phyloP scores from a whole-genome alignment of 1,140 invertebrate genomes.

The Drosophila mayri region DNA sequence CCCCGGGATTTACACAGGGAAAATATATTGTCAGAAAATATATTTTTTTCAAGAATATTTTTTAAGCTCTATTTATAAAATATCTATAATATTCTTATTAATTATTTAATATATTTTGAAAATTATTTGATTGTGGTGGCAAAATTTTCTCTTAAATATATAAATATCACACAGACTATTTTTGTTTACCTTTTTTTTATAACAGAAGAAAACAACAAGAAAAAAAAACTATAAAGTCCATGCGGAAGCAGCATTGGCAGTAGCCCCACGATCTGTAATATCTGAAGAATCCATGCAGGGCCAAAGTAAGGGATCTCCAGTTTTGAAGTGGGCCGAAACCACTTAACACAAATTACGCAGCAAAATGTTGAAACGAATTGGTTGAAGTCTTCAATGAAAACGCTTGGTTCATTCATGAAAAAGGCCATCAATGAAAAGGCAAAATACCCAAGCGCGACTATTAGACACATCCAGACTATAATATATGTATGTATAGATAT shows the following conservation, averaged over 20 bases:
- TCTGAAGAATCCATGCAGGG: constrained; percentile 14
- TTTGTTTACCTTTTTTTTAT: constrained; percentile 64
- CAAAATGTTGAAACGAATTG: constrained; percentile 84
- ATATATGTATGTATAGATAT: not conserved
- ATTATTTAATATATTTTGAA: not conserved
- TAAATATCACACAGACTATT: constrained; percentile 1
- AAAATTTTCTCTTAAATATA: not conserved
- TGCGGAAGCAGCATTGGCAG: constrained; percentile 35
- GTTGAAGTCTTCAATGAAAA: constrained; percentile 78
- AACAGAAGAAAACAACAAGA: constrained; percentile 8
- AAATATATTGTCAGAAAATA: not conserved
- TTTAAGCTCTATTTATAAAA: no score
- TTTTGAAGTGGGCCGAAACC: constrained; percentile 80
- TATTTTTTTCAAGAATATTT: no score
- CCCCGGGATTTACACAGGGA: constrained; percentile 27
- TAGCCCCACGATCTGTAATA: constrained; percentile 4
- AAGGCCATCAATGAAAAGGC: constrained; percentile 73
- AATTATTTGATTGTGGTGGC: no score
- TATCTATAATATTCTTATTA: not conserved
- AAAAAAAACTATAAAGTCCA: constrained; percentile 40
- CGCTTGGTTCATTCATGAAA: constrained; percentile 58
- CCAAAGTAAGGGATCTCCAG: constrained; percentile 19
- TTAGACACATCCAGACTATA: constrained; percentile 63
- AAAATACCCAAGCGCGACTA: constrained; percentile 55
- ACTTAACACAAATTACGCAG: constrained; percentile 85